Base-by-base conservation (phyloP, 92 coral and sea anemone genomes). In the Micromussa lordhowensis region DNA sequence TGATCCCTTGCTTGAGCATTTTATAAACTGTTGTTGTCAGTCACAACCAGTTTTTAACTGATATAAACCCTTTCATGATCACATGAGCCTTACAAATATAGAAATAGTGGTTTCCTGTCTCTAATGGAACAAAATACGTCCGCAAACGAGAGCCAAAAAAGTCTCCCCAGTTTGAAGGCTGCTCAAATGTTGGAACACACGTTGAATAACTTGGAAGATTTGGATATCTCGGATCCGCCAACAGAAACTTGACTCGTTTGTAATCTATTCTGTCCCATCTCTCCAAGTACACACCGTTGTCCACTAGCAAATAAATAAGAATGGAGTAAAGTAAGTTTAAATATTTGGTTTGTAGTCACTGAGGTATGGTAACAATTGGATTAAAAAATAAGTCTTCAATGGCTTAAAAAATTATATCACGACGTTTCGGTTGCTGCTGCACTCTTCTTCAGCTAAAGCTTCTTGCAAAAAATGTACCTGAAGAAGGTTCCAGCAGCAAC, bases 131-230 rank as follows among this genome's bases (percentile, higher is more conserved):
- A 74, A 90, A 90, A 73, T 90, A 90, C 1, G 93, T 88, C 59
- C 93, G 73, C 31, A 90, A 44, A 22, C 93, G 88, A 14, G 93
- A 48, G 8, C 93, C 93, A 75, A 55, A 90, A 59, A 59, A 78
- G 61, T 90, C 93, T n/a, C 78, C 90, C 93, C 93, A 90, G 83
- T 86, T 86, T 24, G 57, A 48, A 0, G 90, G 90, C 34, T 86
- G 86, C 26, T 69, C 63, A 35, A 90, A 90, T 13, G 74, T 72
- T 19, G 93, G 87, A 16, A 76, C 55, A 35, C 84, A 71, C 16
- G 40, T 49, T 34, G 90, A 13, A 28, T 1, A 86, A 40, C 86
- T 40, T 15, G 93, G 93, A 13, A 79, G 82, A 38, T 86, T 75
- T 32, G 93, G 93, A 61, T 71, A 90, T 10, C 93, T 81, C 0